These are phyloP conservation scores for Anomalospiza imberbis DNA, from an alignment of 2,797 vertebrate genomes.

Conservation along the genomic window DNA sequence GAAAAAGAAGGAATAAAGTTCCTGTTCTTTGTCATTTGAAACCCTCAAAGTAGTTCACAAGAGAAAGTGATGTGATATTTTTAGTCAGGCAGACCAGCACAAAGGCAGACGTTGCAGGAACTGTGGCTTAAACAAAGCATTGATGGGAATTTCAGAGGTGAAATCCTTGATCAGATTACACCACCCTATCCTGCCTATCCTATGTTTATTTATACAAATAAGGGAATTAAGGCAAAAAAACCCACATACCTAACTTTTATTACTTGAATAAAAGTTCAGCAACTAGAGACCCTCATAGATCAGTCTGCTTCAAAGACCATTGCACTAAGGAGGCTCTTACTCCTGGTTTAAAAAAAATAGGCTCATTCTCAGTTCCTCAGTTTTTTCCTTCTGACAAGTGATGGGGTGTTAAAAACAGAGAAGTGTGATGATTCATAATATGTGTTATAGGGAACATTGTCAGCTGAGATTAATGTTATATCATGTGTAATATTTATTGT, in stretches of 20 bases:
- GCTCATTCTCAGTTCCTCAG: background rate
- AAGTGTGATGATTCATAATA: background rate
- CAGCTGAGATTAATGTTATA: background rate
- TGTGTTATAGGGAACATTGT: background rate
- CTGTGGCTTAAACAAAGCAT: background rate
- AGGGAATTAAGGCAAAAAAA: background rate
- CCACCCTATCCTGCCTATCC: background rate
- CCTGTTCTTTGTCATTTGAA: slow-evolving; percentile 43
- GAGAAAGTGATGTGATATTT: slow-evolving; percentile 15
- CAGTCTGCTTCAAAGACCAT: background rate
- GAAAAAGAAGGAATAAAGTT: slow-evolving; percentile 47
- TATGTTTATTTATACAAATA: background rate
- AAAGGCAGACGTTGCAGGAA: background rate
- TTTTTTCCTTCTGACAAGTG: background rate
- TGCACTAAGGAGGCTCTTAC: background rate
- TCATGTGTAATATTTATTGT: background rate
- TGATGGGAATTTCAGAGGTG: background rate
- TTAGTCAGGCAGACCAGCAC: background rate
- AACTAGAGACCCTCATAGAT: background rate
- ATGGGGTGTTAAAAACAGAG: background rate
- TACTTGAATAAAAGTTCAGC: background rate
- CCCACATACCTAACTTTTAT: background rate
- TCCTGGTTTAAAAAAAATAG: background rate
- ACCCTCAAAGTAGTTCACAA: slow-evolving; percentile 17
- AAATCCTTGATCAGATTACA: background rate